A percentile compares a stretch with the other conserved stretches of the same genome.
phyloP scores from a whole-genome alignment of 1,140 invertebrate genomes.

The Drosophila subpulchrella region DNA sequence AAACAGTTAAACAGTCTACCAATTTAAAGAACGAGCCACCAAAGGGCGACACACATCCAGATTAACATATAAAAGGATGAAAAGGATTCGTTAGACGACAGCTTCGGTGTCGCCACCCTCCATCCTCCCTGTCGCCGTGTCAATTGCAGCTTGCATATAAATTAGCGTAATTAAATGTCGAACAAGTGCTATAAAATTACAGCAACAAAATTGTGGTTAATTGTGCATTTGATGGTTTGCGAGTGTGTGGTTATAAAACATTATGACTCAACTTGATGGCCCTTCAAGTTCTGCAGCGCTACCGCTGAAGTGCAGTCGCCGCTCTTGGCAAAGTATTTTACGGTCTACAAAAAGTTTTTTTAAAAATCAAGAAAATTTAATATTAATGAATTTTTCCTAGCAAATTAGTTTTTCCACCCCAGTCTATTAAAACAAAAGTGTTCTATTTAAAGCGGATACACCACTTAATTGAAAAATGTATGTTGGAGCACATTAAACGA shows the following conservation, averaged over 20 bases:
- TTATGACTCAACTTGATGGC: constrained; percentile 30
- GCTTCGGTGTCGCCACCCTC: constrained; percentile 10
- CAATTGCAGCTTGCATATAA: constrained; percentile 65
- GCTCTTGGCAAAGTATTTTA: constrained; percentile 1
- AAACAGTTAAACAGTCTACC: background rate
- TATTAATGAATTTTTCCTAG: no score
- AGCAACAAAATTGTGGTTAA: constrained; percentile 35
- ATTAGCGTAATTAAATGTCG: constrained; percentile 67
- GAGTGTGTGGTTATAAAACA: constrained; percentile 30
- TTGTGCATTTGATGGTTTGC: constrained; percentile 35
- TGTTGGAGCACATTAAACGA: no score
- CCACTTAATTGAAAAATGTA: no score
- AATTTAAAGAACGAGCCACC: background rate
- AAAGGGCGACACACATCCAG: background rate
- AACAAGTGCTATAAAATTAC: constrained; percentile 58
- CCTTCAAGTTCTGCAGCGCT: constrained; percentile 2
- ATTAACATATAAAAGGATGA: background rate
- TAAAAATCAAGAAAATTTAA: background rate
- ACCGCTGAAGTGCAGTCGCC: constrained; percentile 18
- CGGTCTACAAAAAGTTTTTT: constrained; percentile 2
- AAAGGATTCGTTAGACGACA: background rate
- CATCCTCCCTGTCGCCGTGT: constrained; percentile 17
- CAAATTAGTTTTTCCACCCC: no score
- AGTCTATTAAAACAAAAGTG: no score
- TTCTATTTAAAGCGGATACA: no score